phyloP scores from a whole-genome alignment of 2,888 invertebrate species.

The Nemurella pictetii region DNA sequence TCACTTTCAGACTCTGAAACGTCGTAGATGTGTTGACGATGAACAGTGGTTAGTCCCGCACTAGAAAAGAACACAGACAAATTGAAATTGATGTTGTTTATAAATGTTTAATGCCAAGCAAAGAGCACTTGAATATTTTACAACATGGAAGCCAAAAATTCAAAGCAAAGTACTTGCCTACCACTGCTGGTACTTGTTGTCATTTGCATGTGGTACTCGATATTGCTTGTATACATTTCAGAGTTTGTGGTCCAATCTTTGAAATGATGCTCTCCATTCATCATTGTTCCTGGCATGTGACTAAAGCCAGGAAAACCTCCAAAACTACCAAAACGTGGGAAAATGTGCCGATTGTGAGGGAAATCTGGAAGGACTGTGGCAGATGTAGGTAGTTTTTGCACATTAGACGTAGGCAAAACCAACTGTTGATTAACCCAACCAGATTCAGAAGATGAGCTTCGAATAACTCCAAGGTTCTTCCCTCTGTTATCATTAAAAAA shows the following conservation, averaged over 20 bases:
- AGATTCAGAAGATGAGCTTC: slow-evolving; percentile 26
- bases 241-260: slow-evolving; percentile 46
- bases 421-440: slow-evolving; percentile 20
- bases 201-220: slow-evolving; percentile 39
- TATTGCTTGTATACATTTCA: slow-evolving; percentile 46
- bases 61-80: not conserved
- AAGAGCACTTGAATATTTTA: too few species aligned
- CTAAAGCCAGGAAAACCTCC: slow-evolving; percentile 50
- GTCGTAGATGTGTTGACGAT: slow-evolving; percentile 46
- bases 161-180: slow-evolving; percentile 32
- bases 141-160: too few species aligned
- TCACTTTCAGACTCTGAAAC: slow-evolving; percentile 57
- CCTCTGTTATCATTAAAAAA: slow-evolving; percentile 1
- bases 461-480: slow-evolving; percentile 25
- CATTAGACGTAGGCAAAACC: not conserved
- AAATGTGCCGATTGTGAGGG: slow-evolving; percentile 46
- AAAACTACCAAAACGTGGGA: slow-evolving; percentile 50
- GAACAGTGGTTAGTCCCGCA: not conserved
- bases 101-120: too few species aligned
- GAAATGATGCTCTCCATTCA: not conserved
- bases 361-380: slow-evolving; percentile 44
- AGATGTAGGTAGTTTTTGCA: slow-evolving; percentile 30
- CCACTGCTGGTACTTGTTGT: slow-evolving; percentile 35
- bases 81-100: not conserved
- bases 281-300: not conserved